These are phyloP conservation scores for Rhinogobius similis DNA, from an alignment of 2,113 vertebrate species.

Conservation along the genomic window DNA sequence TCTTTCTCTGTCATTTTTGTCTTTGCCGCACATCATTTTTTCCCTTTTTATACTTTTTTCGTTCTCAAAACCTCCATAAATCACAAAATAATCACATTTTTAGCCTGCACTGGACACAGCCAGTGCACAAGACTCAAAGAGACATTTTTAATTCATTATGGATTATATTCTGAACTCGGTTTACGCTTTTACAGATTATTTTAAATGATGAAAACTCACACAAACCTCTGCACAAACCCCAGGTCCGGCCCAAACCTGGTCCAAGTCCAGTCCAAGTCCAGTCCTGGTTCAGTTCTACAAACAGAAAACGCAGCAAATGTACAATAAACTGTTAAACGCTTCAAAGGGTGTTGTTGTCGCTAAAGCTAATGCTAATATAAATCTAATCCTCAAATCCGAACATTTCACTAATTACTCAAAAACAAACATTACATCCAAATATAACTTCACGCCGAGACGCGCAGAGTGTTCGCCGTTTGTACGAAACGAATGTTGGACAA, in stretches of 20 bases:
- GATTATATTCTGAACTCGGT: too few relatives aligned
- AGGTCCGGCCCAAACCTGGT: not conserved
- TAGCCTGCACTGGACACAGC: too few relatives aligned
- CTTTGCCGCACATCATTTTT: too few relatives aligned
- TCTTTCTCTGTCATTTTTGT: too few relatives aligned
- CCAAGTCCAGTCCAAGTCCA: not conserved
- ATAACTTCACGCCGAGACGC: not conserved
- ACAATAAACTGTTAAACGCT: not conserved
- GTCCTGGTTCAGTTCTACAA: not conserved
- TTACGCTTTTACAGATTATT: too few relatives aligned
- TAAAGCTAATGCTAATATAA: not conserved
- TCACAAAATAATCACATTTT: too few relatives aligned
- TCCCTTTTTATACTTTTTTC: too few relatives aligned
- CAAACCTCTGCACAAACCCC: not conserved
- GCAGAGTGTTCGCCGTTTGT: not conserved
- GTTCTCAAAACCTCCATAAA: too few relatives aligned
- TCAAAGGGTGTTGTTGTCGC: not conserved
- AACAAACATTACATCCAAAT: not conserved
- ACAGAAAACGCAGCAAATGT: too few relatives aligned
- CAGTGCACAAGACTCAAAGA: too few relatives aligned
- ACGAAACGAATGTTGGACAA: not conserved
- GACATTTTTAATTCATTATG: too few relatives aligned
- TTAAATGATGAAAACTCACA: too few relatives aligned
- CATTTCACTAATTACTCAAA: not conserved
- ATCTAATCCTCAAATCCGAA: not conserved